Base-by-base conservation (phyloP, 2,888 invertebrate genomes). In the Melipona beecheii region DNA sequence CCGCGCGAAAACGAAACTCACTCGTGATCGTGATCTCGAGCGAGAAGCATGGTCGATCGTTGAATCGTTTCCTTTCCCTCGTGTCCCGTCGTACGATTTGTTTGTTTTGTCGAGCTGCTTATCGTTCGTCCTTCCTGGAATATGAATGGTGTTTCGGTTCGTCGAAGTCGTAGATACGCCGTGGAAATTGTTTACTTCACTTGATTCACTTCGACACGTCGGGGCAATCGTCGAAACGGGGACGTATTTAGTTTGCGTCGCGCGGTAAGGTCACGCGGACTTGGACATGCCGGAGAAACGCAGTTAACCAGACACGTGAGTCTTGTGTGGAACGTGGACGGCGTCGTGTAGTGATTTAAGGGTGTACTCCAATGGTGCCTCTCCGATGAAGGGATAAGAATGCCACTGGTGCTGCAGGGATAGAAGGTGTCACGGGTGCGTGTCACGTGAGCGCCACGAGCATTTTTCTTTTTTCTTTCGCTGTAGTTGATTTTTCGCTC, bases 311-410 rank as follows among this genome's bases (percentile, higher is more conserved):
- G 75, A 75, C 83, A 81, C 83, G 86, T 81, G 88, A 85, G 74
- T 71, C 75, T 75, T 70, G 56, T 79, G 86, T 73, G 79, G 74
- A 56, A 74, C 83, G 82, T 76, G 86, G 74, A 81, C 77, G 21
- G n/a, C 76, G 54, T 77, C 83, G 87, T 86, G 88, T 69, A 86
- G 87, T 87, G 87, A 43, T 73, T 66, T 83, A 83, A 81, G 77
- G 86, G 83, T 87, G 88, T 21, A 13, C n/a, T 21, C 66, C 87
- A 71, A 86, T 79, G 86, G 88, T 87, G 87, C 66, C 66, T 66
- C 66, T 62, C 68, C 66, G 60, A 66, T 77, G 69, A 78, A 74
- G 76, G 76, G 71, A 83, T 83, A 83, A 83, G 80, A 70, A 81
- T 83, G 82, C 27, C 50, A 62, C 4, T 50, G 65, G 19, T 81